Conservation (phyloP, 2,888 invertebrate species). For the Oxycera nigricornis region DNA sequence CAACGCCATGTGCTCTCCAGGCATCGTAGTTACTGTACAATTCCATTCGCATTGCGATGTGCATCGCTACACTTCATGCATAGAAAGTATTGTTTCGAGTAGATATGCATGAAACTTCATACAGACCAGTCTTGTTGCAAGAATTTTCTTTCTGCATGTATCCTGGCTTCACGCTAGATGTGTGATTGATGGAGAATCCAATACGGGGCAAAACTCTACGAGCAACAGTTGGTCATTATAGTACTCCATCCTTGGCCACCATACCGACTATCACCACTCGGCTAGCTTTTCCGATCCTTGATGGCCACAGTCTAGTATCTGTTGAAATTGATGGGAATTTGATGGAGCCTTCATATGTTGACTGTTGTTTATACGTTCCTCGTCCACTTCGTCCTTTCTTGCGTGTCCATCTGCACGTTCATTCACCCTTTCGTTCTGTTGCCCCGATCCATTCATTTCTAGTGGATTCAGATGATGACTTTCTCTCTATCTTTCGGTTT, state of each 20-base stretch:
- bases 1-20: background rate
- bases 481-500: background rate
- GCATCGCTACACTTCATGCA: background rate
- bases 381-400: background rate
- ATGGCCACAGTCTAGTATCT: background rate
- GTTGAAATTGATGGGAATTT: conserved; percentile 27
- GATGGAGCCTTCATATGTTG: conserved; percentile 22
- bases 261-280: background rate
- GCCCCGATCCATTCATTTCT: background rate
- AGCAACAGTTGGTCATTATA: conserved; percentile 28
- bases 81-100: background rate
- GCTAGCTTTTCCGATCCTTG: background rate
- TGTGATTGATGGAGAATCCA: conserved; percentile 31
- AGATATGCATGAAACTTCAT: background rate
- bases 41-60: conserved; percentile 3
- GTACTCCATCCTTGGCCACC: background rate
- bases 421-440: background rate
- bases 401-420: background rate
- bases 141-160: background rate
- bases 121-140: background rate
- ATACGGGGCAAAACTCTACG: background rate
- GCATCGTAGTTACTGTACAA: background rate
- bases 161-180: conserved; percentile 1
- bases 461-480: conserved; percentile 5
- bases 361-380: background rate